Evolutionary conservation across 1,140 invertebrate genomes (phyloP).

Genomic region (Bombus waltoni): DNA sequence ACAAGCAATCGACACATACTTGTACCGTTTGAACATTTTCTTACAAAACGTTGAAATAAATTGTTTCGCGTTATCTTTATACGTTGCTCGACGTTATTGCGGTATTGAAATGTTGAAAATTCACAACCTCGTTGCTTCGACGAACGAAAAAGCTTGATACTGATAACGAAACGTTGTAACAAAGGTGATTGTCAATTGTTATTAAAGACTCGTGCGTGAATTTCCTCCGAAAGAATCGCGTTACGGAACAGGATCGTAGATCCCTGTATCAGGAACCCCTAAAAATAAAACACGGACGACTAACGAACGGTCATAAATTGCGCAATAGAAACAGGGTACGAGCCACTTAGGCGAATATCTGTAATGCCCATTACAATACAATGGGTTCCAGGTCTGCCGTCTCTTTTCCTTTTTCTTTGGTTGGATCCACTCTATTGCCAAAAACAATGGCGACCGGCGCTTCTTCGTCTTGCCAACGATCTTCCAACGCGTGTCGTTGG

Average conservation of each 20-base stretch:
- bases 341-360: slow-evolving; percentile 70
- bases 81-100: too few species aligned
- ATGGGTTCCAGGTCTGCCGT: slow-evolving; percentile 59
- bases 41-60: too few species aligned
- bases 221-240: background rate
- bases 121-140: too few species aligned
- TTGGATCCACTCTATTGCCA: slow-evolving; percentile 61
- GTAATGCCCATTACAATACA: slow-evolving; percentile 81
- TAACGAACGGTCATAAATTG: slow-evolving; percentile 76
- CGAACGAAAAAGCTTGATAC: too few species aligned
- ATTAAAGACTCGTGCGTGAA: background rate
- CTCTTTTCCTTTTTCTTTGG: slow-evolving; percentile 37
- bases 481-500: slow-evolving; percentile 30
- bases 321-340: slow-evolving; percentile 60
- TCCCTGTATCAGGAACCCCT: background rate
- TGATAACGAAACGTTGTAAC: too few species aligned
- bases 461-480: slow-evolving; percentile 14
- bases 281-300: slow-evolving; percentile 53
- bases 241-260: background rate
- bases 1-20: too few species aligned
- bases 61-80: too few species aligned
- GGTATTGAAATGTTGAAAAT: too few species aligned
- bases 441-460: slow-evolving; percentile 66
- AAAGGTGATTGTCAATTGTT: too few species aligned
- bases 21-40: too few species aligned